These are phyloP conservation scores for Pseudomyrmex cubaensis DNA, from an alignment of 1,140 invertebrate genomes.

Conservation along the genomic window DNA sequence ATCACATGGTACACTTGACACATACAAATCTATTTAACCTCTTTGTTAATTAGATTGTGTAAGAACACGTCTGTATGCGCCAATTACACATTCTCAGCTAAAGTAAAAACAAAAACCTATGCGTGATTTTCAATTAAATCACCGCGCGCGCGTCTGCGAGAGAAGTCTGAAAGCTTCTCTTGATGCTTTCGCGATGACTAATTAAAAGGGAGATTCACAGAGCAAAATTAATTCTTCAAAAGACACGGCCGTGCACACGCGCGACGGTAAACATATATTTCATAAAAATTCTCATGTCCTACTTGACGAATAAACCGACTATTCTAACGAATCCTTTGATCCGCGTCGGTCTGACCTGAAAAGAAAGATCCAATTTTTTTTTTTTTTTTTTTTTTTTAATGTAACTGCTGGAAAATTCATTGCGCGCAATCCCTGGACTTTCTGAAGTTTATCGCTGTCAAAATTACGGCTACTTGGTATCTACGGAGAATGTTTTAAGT, in stretches of 20 bases:
- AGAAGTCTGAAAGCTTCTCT: not conserved
- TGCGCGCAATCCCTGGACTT: not conserved
- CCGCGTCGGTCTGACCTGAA: not conserved
- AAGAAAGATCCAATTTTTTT: not conserved
- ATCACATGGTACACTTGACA: not conserved
- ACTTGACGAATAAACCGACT: not conserved
- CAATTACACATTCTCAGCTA: not conserved
- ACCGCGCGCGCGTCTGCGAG: no score
- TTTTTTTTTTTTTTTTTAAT: no score
- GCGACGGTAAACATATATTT: not conserved
- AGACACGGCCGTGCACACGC: not conserved
- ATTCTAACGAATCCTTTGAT: not conserved
- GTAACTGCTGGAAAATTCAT: not conserved
- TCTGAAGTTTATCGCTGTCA: not conserved
- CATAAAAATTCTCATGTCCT: not conserved
- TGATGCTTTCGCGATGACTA: not conserved
- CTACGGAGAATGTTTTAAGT: not conserved
- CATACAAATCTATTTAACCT: constrained; percentile 29
- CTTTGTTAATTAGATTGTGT: constrained; percentile 36
- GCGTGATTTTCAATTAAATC: constrained; percentile 31
- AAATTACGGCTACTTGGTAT: no score
- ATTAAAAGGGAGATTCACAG: constrained; percentile 23
- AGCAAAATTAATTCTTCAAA: constrained; percentile 37
- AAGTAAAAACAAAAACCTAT: constrained; percentile 42
- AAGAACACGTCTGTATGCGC: constrained; percentile 24